These are phyloP conservation scores for Cryptomyrus ogoouensis DNA, from an alignment of 2,113 vertebrate genomes.

Conservation along the genomic window DNA sequence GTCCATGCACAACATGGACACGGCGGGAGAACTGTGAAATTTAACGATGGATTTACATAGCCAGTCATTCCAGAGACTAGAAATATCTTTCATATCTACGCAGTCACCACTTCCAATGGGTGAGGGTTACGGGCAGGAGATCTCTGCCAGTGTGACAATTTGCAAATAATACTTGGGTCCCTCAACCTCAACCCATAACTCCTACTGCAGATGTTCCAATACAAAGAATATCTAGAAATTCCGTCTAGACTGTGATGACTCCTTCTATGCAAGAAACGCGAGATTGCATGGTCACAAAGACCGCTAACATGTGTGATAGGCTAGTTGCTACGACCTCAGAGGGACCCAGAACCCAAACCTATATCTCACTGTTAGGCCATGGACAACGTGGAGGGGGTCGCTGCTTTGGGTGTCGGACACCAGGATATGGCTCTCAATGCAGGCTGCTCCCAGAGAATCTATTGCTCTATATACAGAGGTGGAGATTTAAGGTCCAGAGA, in stretches of 20 bases:
- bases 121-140: not conserved
- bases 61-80: not conserved
- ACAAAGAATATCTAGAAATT: not conserved
- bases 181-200: not conserved
- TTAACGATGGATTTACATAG: not conserved
- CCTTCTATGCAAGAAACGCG: not conserved
- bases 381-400: not conserved
- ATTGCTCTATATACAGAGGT: not conserved
- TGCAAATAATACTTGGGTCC: not conserved
- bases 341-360: too few species aligned
- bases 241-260: not conserved
- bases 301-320: not conserved
- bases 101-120: not conserved
- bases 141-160: not conserved
- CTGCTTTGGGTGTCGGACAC: not conserved
- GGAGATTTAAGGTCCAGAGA: too few species aligned
- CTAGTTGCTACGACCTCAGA: not conserved
- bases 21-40: not conserved
- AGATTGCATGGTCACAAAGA: not conserved
- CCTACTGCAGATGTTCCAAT: not conserved
- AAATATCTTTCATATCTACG: not conserved
- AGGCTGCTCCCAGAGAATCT: not conserved
- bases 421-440: not conserved
- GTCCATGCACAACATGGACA: not conserved
- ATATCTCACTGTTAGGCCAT: not conserved